phyloP scores from a whole-genome alignment of 1,140 invertebrate species.

The Odontomachus brunneus region DNA sequence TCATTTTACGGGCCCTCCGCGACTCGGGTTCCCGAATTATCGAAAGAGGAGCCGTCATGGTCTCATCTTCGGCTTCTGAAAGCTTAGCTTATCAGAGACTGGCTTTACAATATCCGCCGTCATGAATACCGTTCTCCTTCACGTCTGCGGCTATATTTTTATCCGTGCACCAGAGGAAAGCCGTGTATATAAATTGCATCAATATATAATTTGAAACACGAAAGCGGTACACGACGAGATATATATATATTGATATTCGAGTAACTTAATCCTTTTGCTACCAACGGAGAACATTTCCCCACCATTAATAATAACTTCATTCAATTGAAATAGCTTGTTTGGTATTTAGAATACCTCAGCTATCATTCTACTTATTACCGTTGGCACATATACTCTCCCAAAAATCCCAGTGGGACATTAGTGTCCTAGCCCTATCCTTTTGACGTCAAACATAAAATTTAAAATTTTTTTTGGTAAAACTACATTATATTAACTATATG shows the following conservation, averaged over 20 bases:
- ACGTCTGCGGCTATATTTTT: constrained; percentile 1
- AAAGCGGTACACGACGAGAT: not conserved
- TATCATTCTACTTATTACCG: no score
- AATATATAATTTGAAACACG: not conserved
- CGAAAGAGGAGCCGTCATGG: constrained; percentile 1
- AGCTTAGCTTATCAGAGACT: not conserved
- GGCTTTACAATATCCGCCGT: constrained; percentile 29
- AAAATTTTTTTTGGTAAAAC: no score
- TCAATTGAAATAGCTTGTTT: no score
- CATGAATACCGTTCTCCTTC: constrained; percentile 10
- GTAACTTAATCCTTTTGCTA: no score
- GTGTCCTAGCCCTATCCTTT: no score
- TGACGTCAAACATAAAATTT: no score
- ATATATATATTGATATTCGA: not conserved
- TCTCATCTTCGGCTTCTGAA: not conserved
- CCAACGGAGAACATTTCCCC: no score
- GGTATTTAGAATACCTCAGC: no score
- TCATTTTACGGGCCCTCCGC: constrained; percentile 23
- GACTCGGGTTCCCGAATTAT: constrained; percentile 27
- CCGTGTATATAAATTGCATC: constrained; percentile 20
- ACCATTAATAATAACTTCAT: no score
- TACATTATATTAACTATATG: no score
- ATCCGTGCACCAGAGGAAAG: not conserved
- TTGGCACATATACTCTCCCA: no score
- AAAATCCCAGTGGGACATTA: no score